Evolutionary conservation across 2,797 vertebrate species (phyloP), one percentile per base, ranked within the genome.

Genomic region (Cichlasoma orientale): DNA sequence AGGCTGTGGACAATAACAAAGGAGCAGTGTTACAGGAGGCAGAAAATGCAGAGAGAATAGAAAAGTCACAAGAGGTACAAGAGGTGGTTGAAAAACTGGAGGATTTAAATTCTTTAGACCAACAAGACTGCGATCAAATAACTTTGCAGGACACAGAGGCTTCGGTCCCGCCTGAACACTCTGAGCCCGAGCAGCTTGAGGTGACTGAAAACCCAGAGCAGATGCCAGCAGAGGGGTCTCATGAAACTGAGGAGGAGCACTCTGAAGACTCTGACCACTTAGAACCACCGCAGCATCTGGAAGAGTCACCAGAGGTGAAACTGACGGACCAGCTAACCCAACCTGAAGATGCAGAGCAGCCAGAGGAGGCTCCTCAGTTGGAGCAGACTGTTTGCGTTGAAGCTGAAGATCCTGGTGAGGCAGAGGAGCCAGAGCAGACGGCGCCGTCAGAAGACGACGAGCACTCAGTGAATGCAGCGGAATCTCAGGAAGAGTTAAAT

Each of bases 361-460:
- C 47, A 7, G 83, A 57, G 73, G 75, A 85, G 27, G 44, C 58
- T 1, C 5, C 82, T 61, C 70, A 56, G 53, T 73, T 72, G 36
- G 81, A 88, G 73, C 80, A 21, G 70, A 31, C 63, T 11, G 83
- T 41, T 74, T 70, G 72, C 19, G 71, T 21, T 25, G 84, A 80
- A 56, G 56, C 66, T 36, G 72, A 79, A 69, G 78, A 83, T 8
- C 50, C 66, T 2, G 69, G 23, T 71, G 82, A 47, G 7, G 36
- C 56, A 21, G 75, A 80, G 27, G 71, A 52, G 29, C 74, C 25
- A 63, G 79, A 81, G 47, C 75, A 80, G 72, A 78, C 78, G 31
- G 86, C 76, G 58, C 68, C 57, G 23, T n/a, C 59, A 2, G 77
- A 86, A 59, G 75, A 78, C 56, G 63, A 63, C 41, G 85, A 86